Evolutionary conservation across 2,888 invertebrate species (phyloP).

Genomic region (Colostygia pectinataria): DNA sequence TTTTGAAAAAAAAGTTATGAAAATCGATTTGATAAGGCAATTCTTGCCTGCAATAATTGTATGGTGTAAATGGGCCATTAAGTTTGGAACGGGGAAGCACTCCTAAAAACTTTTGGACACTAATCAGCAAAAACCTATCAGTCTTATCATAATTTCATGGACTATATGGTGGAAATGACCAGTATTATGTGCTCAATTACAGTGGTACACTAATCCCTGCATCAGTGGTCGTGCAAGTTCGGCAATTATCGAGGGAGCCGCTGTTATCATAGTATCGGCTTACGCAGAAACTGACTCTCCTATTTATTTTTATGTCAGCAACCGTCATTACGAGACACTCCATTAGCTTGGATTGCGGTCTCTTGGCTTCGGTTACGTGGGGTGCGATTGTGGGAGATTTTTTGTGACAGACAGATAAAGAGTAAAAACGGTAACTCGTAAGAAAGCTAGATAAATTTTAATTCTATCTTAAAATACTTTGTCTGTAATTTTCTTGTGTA

Average conservation of each 20-base stretch:
- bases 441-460: too few species aligned
- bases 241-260: constrained; percentile 80
- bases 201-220: constrained; percentile 65
- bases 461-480: too few species aligned
- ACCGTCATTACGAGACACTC: constrained; percentile 83
- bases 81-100: too few species aligned
- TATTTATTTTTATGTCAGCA: constrained; percentile 84
- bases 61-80: too few species aligned
- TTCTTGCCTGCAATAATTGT: too few species aligned
- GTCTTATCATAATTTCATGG: neutral
- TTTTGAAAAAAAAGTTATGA: too few species aligned
- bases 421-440: constrained; percentile 30
- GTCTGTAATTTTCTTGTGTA: too few species aligned
- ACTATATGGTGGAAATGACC: constrained; percentile 6
- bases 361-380: constrained; percentile 80
- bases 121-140: too few species aligned
- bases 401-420: constrained; percentile 56
- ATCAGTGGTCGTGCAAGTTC: constrained; percentile 68
- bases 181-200: constrained; percentile 59
- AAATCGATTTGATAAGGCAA: too few species aligned
- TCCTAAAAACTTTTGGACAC: too few species aligned
- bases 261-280: constrained; percentile 83
- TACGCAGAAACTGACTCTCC: constrained; percentile 83
- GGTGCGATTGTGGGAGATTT: constrained; percentile 70
- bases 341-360: constrained; percentile 82